Evolutionary conservation across 2,888 invertebrate genomes (phyloP), one percentile per base, ranked within the genome.

Genomic region (Hypsopygia costalis): DNA sequence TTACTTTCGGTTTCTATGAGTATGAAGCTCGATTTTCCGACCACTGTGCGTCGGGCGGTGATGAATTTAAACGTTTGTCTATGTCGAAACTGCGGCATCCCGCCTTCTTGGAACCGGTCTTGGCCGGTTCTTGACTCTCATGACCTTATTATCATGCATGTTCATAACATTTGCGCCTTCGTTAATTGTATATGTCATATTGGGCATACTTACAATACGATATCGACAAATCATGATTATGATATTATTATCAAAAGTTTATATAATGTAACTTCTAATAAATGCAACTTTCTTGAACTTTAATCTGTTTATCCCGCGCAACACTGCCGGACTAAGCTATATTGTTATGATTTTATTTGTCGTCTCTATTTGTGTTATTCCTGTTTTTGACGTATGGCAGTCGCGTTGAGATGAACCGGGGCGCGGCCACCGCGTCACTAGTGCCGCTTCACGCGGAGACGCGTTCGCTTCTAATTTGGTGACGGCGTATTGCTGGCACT

Each of bases 391-490:
- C 63, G 73, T 63, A 42, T 54, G 44, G 47, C 40, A 25, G 49
- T 55, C 61, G 64, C 74, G 69, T 62, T 63, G 61, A 38, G 58
- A n/a, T n/a, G 1, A 16, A 16, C 8, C 46, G 62, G 66, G 86
- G 85, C 80, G 85, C 77, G 81, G 80, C 69, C 55, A 59, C 51
- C 58, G 67, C 81, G 81, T 83, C 85, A 85, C 66, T 68, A 74
- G 73, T 73, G 73, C 61, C 65, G 57, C 49, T 52, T 61, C 55
- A 25, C 60, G 59, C 54, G 55, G 53, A 53, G 59, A 68, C 52
- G 55, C 50, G 56, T 68, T 77, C 76, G 77, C 74, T 73, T 85
- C 83, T 85, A 85, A 85, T 83, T 85, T 82, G 80, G 87, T 86
- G 87, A 86, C 87, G 86, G 68, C 47, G 10, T 46, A 46, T 30